Conservation (phyloP, 1,140 invertebrate genomes). For the Drosophila bifasciata region DNA sequence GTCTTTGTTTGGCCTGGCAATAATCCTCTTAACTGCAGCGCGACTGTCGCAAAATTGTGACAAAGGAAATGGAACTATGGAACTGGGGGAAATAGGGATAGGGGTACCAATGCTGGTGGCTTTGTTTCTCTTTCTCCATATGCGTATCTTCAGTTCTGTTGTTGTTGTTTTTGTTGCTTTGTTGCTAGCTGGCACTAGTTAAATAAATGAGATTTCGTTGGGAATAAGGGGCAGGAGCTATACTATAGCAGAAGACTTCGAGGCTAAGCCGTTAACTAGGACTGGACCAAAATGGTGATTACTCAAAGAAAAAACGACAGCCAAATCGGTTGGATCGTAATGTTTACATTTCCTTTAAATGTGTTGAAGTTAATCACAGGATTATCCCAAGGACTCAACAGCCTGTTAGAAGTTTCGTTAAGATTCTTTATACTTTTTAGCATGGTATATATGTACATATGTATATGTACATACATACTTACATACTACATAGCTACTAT, state of each 20-base stretch:
- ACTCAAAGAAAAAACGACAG: conserved; percentile 12
- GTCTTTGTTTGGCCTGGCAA: conserved; percentile 44
- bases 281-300: conserved; percentile 14
- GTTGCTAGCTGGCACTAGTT: conserved; percentile 42
- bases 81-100: neutral
- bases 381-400: neutral
- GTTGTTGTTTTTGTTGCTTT: neutral
- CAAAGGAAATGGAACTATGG: conserved; percentile 50
- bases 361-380: neutral
- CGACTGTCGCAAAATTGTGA: conserved; percentile 74
- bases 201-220: conserved; percentile 65
- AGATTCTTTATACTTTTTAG: too few relatives aligned
- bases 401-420: too few relatives aligned
- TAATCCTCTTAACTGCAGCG: conserved; percentile 83
- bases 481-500: too few relatives aligned
- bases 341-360: too few relatives aligned
- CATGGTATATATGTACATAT: too few relatives aligned
- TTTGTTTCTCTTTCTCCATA: neutral
- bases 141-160: too few relatives aligned
- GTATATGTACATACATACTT: too few relatives aligned
- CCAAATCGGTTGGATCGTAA: too few relatives aligned
- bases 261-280: conserved; percentile 39
- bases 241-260: conserved; percentile 24
- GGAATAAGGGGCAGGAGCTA: conserved; percentile 31
- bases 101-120: conserved; percentile 41